Evolutionary conservation across 1,140 invertebrate species (phyloP).

Genomic region (Ips nitidus): DNA sequence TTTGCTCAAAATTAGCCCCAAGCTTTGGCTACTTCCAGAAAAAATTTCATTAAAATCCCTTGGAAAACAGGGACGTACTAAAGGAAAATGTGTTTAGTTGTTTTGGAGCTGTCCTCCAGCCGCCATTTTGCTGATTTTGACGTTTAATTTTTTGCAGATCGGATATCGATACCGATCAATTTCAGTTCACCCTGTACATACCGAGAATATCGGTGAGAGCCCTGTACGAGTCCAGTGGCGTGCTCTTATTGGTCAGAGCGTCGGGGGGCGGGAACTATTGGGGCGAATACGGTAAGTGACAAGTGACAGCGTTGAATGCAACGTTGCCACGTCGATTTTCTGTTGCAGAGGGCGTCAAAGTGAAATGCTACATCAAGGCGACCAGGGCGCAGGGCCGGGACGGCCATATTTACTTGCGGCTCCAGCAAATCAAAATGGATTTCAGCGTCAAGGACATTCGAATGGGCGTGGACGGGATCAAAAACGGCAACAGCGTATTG

Average conservation of each 20-base stretch:
- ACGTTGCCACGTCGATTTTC: neutral
- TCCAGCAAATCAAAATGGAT: conserved; percentile 78
- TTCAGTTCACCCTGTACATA: conserved; percentile 75
- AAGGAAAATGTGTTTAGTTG: no score
- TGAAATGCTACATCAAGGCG: conserved; percentile 78
- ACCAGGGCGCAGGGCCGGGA: conserved; percentile 57
- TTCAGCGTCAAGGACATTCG: conserved; percentile 76
- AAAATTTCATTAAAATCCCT: no score
- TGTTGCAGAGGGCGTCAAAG: conserved; percentile 73
- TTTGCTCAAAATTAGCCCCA: no score
- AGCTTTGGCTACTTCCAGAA: no score
- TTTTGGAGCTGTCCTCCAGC: no score
- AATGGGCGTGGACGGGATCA: conserved; percentile 81
- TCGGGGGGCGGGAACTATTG: conserved; percentile 82
- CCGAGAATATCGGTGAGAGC: conserved; percentile 74
- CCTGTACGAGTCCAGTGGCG: conserved; percentile 74
- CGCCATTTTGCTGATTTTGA: no score
- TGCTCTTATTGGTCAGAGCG: conserved; percentile 74
- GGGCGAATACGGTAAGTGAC: conserved; percentile 75
- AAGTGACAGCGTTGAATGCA: neutral
- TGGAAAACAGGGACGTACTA: no score
- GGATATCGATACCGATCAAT: conserved; percentile 72
- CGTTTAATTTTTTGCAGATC: conserved; percentile 57
- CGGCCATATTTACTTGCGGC: conserved; percentile 64
- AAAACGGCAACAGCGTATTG: conserved; percentile 71